Evolutionary conservation across 1,140 invertebrate species (phyloP).

Genomic region (Zaprionus lachaisei): DNA sequence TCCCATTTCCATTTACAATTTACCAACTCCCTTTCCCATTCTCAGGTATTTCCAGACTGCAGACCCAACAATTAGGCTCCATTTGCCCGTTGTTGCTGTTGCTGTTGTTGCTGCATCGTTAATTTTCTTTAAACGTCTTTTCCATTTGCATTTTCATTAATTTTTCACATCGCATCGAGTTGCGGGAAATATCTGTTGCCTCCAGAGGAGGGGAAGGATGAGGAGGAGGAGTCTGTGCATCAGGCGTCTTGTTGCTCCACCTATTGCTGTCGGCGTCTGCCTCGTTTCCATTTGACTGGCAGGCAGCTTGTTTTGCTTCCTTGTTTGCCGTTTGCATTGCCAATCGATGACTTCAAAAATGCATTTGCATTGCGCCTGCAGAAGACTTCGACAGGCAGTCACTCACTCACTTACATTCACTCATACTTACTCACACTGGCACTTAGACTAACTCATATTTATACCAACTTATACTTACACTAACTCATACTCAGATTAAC

Average conservation of each 20-base stretch:
- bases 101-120: slow-evolving; percentile 15
- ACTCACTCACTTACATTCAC: slow-evolving; percentile 25
- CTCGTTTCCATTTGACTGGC: slow-evolving; percentile 63
- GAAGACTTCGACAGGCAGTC: slow-evolving; percentile 24
- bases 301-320: slow-evolving; percentile 60
- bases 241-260: slow-evolving; percentile 38
- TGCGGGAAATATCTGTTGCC: slow-evolving; percentile 9
- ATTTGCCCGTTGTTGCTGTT: slow-evolving; percentile 30
- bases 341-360: background rate
- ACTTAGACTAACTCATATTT: too few species aligned
- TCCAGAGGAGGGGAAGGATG: background rate
- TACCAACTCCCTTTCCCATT: background rate
- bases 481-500: background rate
- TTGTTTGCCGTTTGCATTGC: slow-evolving; percentile 74
- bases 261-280: slow-evolving; percentile 45
- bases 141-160: slow-evolving; percentile 67
- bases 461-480: too few species aligned
- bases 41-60: slow-evolving; percentile 25
- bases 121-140: slow-evolving; percentile 53
- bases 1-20: slow-evolving; percentile 1
- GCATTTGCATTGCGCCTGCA: slow-evolving; percentile 4
- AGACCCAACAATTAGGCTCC: slow-evolving; percentile 58
- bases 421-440: background rate
- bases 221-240: background rate
- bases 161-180: slow-evolving; percentile 38